A percentile compares a stretch with the other conserved stretches of the same genome.
Conservation (phyloP, 2,888 invertebrate genomes). For the Troilus luridus region DNA sequence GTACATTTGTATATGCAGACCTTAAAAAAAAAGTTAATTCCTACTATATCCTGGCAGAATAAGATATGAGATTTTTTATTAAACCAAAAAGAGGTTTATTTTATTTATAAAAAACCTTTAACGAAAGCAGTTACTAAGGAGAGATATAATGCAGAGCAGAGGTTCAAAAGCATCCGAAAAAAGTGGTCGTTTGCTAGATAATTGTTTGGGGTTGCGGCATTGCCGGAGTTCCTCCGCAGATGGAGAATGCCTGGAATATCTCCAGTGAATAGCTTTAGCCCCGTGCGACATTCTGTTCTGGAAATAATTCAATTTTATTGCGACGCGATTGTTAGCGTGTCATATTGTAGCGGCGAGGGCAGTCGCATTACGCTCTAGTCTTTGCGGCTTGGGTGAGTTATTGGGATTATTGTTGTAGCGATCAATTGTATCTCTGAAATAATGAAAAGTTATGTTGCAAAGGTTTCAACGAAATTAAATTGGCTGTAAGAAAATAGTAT, state of each 20-base stretch:
- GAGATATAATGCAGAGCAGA: background rate
- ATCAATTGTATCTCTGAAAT: background rate
- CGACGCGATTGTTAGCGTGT: slow-evolving; percentile 38
- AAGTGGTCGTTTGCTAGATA: slow-evolving; percentile 35
- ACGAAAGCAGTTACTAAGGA: background rate
- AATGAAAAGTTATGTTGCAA: too few species aligned
- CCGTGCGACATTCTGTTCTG: slow-evolving; percentile 6
- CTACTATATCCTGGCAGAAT: too few species aligned
- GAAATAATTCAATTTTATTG: slow-evolving; percentile 47
- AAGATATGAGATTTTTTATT: too few species aligned
- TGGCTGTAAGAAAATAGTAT: too few species aligned
- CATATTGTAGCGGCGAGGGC: background rate
- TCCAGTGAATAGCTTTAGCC: slow-evolving; percentile 47
- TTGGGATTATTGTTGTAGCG: background rate
- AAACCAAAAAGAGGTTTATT: background rate
- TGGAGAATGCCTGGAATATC: slow-evolving; percentile 40
- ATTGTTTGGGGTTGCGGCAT: slow-evolving; percentile 50
- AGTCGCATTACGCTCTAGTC: background rate
- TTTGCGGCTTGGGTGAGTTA: background rate
- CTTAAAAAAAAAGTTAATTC: too few species aligned
- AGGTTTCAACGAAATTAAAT: too few species aligned
- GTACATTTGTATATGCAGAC: too few species aligned
- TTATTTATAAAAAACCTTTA: background rate
- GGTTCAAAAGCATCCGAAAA: background rate
- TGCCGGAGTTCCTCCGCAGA: slow-evolving; percentile 34